Conservation (phyloP, 2,113 vertebrate genomes). For the Spermophilus dauricus region DNA sequence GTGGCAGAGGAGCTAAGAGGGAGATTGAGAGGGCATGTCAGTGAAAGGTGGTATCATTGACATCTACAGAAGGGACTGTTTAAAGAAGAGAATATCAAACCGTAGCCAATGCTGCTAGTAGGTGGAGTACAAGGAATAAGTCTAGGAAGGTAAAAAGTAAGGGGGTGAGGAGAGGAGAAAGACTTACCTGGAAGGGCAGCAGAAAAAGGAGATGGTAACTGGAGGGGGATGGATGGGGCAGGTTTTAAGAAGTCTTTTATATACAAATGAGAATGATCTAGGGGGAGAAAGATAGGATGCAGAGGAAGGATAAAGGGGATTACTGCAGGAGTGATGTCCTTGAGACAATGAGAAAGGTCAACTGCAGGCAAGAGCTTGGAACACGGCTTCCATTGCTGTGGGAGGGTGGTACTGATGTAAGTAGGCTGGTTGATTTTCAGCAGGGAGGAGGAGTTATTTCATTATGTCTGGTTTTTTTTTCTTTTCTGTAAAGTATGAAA, state of each 20-base stretch:
- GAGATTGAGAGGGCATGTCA: background rate
- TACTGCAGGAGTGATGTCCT: background rate
- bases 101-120: conserved; percentile 20
- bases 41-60: conserved; percentile 1
- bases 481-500: background rate
- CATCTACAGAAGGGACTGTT: conserved; percentile 10
- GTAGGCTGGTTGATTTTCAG: background rate
- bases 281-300: background rate
- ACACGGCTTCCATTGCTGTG: background rate
- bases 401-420: background rate
- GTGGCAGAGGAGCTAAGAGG: background rate
- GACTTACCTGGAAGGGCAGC: background rate
- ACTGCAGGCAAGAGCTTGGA: background rate
- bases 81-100: background rate
- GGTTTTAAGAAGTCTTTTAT: background rate
- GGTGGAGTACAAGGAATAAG: background rate
- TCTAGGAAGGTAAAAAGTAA: background rate
- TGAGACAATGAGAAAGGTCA: conserved; percentile 8
- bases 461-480: background rate
- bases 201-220: background rate
- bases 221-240: background rate
- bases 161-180: background rate
- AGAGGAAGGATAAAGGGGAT: background rate
- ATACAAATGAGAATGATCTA: background rate
- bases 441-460: background rate